These are phyloP conservation scores for Hippasteria phrygiana DNA, from an alignment of 53 echinoderm and acorn worm genomes.

Conservation along the genomic window DNA sequence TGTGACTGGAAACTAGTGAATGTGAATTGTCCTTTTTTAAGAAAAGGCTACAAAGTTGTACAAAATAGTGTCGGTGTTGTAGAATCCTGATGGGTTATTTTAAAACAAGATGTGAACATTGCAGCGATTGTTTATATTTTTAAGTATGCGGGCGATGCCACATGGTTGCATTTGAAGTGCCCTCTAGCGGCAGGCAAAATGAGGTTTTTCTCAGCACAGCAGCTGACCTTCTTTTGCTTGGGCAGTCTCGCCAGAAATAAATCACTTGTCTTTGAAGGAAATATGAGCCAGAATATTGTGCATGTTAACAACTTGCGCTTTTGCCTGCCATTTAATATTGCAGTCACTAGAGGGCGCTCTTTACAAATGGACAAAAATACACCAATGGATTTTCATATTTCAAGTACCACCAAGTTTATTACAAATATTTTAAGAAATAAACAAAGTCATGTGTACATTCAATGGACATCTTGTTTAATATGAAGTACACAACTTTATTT, in stretches of 20 bases:
- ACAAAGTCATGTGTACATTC: too few species aligned
- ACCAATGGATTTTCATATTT: too few species aligned
- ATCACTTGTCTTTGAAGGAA: neutral
- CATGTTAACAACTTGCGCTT: too few species aligned
- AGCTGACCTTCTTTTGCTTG: neutral
- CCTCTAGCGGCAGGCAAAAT: neutral
- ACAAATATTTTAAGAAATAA: too few species aligned
- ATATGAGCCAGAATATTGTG: too few species aligned
- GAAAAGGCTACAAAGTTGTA: slow-evolving; percentile 8
- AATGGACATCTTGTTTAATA: too few species aligned
- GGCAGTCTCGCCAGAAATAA: neutral
- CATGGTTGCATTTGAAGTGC: neutral
- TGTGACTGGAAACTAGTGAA: slow-evolving; percentile 17
- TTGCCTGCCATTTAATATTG: too few species aligned
- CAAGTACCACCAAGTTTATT: too few species aligned
- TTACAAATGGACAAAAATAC: too few species aligned
- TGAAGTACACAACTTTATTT: too few species aligned
- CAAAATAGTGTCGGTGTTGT: neutral
- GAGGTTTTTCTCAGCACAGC: neutral
- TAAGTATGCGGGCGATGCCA: neutral
- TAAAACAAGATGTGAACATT: neutral
- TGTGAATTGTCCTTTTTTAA: slow-evolving; percentile 6
- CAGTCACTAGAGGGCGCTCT: too few species aligned
- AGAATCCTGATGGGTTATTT: neutral
- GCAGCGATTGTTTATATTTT: neutral